These are phyloP conservation scores for Hemistola chrysoprasaria DNA, from an alignment of 2,888 invertebrate genomes.

Conservation along the genomic window DNA sequence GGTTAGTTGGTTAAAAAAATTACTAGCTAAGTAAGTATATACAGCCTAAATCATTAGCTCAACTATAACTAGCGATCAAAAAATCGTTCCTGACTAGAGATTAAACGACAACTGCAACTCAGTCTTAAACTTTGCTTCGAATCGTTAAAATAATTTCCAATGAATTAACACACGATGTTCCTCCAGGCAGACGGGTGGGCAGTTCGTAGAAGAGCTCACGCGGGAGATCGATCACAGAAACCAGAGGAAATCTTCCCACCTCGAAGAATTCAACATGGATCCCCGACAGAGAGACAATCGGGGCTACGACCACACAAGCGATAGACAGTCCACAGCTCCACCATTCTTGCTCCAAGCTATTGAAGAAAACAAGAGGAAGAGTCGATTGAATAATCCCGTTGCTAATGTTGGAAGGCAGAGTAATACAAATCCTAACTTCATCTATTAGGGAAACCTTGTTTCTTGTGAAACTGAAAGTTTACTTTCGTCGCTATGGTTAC, in stretches of 20 bases:
- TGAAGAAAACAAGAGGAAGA: constrained; percentile 63
- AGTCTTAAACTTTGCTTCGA: no score
- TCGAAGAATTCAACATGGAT: constrained; percentile 7
- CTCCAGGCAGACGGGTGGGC: constrained; percentile 76
- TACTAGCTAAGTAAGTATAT: no score
- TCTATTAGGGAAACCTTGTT: constrained; percentile 44
- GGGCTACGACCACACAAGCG: not conserved
- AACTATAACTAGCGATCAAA: no score
- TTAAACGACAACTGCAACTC: no score
- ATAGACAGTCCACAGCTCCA: constrained; percentile 45
- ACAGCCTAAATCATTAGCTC: no score
- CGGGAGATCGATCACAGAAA: constrained; percentile 61
- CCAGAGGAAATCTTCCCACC: constrained; percentile 37
- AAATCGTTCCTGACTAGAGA: no score
- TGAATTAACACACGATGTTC: constrained; percentile 40
- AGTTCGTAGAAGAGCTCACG: constrained; percentile 69
- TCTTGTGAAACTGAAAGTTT: not conserved
- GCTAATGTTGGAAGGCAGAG: constrained; percentile 57
- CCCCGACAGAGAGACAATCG: not conserved
- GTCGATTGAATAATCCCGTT: constrained; percentile 47
- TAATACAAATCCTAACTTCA: constrained; percentile 71
- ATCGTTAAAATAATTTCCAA: not conserved
- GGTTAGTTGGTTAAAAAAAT: no score
- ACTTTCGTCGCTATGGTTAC: no score
- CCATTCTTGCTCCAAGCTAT: constrained; percentile 72